Base-by-base conservation (phyloP, 2,113 vertebrate genomes). In the Tichodroma muraria region DNA sequence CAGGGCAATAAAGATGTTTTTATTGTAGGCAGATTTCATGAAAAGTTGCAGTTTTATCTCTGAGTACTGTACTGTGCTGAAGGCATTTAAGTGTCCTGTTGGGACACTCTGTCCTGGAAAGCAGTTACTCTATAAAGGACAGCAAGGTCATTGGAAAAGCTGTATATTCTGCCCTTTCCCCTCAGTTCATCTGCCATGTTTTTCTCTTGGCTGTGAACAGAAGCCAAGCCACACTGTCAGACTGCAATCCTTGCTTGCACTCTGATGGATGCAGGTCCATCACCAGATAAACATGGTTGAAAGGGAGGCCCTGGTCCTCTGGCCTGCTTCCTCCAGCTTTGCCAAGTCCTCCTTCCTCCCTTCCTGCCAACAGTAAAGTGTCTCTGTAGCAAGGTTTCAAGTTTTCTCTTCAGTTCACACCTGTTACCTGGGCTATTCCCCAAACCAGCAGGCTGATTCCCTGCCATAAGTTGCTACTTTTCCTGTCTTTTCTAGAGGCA, bases 1-100 rank as follows among this genome's bases (percentile, higher is more conserved):
- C 90, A 90, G 81, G 96, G 97, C 97, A 96, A 89, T 97, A 97
- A 97, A 92, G 87, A 94, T 94, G 88, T 93, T 98, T 97, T 97
- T 95, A 96, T 95, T 95, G 93, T 95, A 97, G 92, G 91, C 90
- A 96, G 96, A 97, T 94, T 97, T 97, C 89, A 89, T 95, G 90
- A 95, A 94, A 96, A 96, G 72, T 94, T 93, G 69, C 93, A 3
- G 72, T 90, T 96, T 96, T 90, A 92, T 90, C 86, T 89, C 84
- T 78, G 85, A 90, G 68, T 83, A 75, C 78, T 83, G 83, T 84
- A 69, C 38, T 57, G 7, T 53, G 83, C 77, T 69, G 69, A 93
- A 90, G 78, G 52, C 82, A 28, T 88, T 90, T 88, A 88, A 94
- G 83, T 68, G 61, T 81, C 77, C 92, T 94, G 49, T 78, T 93